Evolutionary conservation across 2,888 invertebrate species (phyloP).

Genomic region (Oligia fasciuncula): DNA sequence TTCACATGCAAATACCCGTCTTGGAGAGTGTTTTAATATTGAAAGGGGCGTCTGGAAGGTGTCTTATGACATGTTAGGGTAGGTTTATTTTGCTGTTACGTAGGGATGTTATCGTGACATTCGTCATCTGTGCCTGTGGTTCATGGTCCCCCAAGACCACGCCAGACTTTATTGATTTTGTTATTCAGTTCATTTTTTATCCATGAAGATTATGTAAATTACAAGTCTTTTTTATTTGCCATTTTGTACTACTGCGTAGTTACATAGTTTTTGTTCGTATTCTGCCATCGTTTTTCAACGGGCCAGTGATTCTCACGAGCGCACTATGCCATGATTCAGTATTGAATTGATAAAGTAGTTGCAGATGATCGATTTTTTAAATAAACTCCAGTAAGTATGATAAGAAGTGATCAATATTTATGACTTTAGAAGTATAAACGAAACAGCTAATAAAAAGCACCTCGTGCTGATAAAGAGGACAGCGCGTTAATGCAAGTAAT

Average conservation of each 20-base stretch:
- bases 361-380: not conserved
- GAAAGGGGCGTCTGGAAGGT: conserved; percentile 37
- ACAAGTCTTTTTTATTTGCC: not conserved
- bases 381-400: not conserved
- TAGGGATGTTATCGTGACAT: conserved; percentile 17
- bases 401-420: conserved; percentile 14
- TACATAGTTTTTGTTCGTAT: conserved; percentile 1
- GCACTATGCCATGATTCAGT: not conserved
- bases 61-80: conserved; percentile 12
- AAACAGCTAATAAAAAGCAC: conserved; percentile 13
- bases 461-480: conserved; percentile 28
- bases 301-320: conserved; percentile 9
- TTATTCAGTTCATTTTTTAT: conserved; percentile 16
- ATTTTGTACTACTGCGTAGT: conserved; percentile 17
- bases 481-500: conserved; percentile 40
- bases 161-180: not conserved
- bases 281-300: conserved; percentile 19
- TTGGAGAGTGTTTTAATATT: conserved; percentile 39
- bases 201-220: conserved; percentile 16
- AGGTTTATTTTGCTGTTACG: conserved; percentile 22
- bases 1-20: conserved; percentile 36
- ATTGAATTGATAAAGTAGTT: conserved; percentile 19
- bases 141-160: not conserved
- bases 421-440: conserved; percentile 5
- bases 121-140: not conserved